Conservation (phyloP, 2,113 vertebrate species). For the Triplophysa siluroides region DNA sequence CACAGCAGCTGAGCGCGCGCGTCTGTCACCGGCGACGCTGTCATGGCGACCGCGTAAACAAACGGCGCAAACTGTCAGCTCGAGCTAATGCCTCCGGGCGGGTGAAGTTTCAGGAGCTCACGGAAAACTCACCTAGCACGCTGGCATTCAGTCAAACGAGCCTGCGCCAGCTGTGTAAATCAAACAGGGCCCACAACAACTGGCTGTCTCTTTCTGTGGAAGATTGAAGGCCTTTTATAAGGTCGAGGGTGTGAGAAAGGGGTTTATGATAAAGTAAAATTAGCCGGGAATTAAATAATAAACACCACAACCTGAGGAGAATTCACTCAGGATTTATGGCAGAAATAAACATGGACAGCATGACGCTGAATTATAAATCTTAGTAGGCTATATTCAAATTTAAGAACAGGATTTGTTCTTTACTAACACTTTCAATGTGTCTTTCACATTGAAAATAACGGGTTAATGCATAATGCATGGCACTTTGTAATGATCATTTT, state of each 20-base stretch:
- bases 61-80: constrained; percentile 75
- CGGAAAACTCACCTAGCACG: constrained; percentile 70
- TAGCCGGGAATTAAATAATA: neutral
- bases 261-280: neutral
- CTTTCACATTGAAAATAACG: too few relatives aligned
- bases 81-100: constrained; percentile 69
- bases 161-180: constrained; percentile 65
- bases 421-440: too few relatives aligned
- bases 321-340: neutral
- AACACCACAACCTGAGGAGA: neutral
- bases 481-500: too few relatives aligned
- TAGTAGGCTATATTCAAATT: too few relatives aligned
- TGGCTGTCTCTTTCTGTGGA: constrained; percentile 16
- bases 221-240: constrained; percentile 28
- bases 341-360: neutral
- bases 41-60: constrained; percentile 81
- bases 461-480: too few relatives aligned
- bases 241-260: constrained; percentile 19
- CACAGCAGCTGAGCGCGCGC: constrained; percentile 82
- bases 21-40: constrained; percentile 73
- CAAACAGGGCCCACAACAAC: constrained; percentile 60
- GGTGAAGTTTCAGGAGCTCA: constrained; percentile 73
- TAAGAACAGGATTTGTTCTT: too few relatives aligned
- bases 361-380: too few relatives aligned
- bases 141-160: constrained; percentile 61